Evolutionary conservation across 2,113 vertebrate species (phyloP), one percentile per base, ranked within the genome.

Genomic region (Scopus umbretta): DNA sequence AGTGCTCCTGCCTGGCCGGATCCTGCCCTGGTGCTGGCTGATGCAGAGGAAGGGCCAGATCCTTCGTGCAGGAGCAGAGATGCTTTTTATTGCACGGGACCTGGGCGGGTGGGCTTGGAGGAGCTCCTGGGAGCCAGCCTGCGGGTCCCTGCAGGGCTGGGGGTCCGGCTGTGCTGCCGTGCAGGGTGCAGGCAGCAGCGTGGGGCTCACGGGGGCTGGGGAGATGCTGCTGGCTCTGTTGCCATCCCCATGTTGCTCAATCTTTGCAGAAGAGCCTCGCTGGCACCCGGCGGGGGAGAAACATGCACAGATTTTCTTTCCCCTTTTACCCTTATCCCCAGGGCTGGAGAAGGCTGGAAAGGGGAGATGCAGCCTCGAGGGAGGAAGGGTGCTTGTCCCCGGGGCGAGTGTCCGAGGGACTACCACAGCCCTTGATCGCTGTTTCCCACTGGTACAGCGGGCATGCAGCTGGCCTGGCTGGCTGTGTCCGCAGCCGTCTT

Each of bases 381-480:
- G 0, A 45, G 56, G 61, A 86, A 76, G 52, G 70, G 45, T 55
- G 47, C 36, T 25, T 42, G 40, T 71, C 59, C 61, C 47, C 4
- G 2, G 88, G 71, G 36, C 4, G 18, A 38, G 34, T 18, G 47
- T 76, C 73, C 6, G 2, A 19, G 71, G 40, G 36, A 3, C 63
- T 62, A 9, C 40, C 2, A 7, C 67, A 68, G 10, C 67, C 70
- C 62, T 34, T 10, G n/a, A 16, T 43, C 1, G 2, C 32, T 67
- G 92, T 65, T 80, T 65, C 53, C 16, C 0, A 0, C 4, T 25
- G 43, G 9, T 52, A 2, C 0, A 1, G 53, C n/a, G 58, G 76
- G 11, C 2, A 9, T 25, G 38, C 16, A 43, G 36, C 83, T 80
- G 72, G 62, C 56, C 83, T 3, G 12, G 45, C 66, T 45, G 62